phyloP scores from a whole-genome alignment of 2,113 vertebrate genomes.

The Lichenostomus cassidix region DNA sequence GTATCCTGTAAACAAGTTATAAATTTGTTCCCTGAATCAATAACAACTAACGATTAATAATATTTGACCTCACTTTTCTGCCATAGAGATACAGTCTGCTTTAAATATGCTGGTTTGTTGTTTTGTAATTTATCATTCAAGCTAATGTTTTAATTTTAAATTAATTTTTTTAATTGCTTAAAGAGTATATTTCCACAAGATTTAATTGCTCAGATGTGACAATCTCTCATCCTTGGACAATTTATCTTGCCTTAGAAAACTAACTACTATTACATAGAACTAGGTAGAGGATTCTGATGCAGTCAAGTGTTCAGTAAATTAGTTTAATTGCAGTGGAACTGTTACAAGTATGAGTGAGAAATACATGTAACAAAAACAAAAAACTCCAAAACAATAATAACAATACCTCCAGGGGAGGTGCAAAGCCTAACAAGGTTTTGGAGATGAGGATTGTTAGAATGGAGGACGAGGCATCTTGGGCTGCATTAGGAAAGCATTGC shows the following conservation, averaged over 20 bases:
- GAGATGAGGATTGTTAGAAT: neutral
- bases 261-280: neutral
- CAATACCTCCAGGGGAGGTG: neutral
- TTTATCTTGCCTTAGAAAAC: neutral
- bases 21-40: neutral
- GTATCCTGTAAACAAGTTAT: neutral
- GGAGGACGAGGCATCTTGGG: neutral
- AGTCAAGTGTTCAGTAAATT: neutral
- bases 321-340: neutral
- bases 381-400: neutral
- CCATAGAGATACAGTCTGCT: neutral
- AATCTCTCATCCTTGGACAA: neutral
- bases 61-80: neutral
- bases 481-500: neutral
- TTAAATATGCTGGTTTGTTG: neutral
- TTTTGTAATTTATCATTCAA: neutral
- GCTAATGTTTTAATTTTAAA: neutral
- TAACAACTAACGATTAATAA: neutral
- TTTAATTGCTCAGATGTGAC: neutral
- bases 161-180: neutral
- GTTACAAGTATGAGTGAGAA: neutral
- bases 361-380: neutral
- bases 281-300: neutral
- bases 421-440: neutral
- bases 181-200: neutral